phyloP scores from a whole-genome alignment of 1,140 invertebrate genomes.

The Camponotus pennsylvanicus region DNA sequence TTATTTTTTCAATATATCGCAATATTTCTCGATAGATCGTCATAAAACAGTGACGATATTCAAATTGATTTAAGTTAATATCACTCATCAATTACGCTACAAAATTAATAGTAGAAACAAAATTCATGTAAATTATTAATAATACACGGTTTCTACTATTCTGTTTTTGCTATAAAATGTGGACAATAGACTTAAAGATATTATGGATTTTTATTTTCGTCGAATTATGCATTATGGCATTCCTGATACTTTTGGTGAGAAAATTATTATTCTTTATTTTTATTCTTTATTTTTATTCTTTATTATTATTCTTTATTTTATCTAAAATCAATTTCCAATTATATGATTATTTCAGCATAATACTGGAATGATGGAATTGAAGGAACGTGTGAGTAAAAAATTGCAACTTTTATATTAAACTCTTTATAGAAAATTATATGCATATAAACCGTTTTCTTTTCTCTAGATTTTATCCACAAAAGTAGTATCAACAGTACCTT shows the following conservation, averaged over 20 bases:
- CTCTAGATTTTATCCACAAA: background rate
- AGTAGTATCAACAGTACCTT: background rate
- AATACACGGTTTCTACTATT: background rate
- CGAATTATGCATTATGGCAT: slow-evolving; percentile 68
- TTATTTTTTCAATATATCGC: background rate
- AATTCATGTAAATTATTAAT: slow-evolving; percentile 41
- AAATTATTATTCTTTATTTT: slow-evolving; percentile 30
- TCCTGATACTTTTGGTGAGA: slow-evolving; percentile 76
- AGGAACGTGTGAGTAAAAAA: slow-evolving; percentile 71
- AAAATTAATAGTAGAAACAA: background rate
- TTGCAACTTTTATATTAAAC: background rate
- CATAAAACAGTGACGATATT: background rate
- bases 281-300: slow-evolving; percentile 26
- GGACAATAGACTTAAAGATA: slow-evolving; percentile 68
- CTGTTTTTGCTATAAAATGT: background rate
- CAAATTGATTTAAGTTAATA: background rate
- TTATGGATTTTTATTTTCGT: slow-evolving; percentile 77
- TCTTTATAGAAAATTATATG: too few species aligned
- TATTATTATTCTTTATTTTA: slow-evolving; percentile 26
- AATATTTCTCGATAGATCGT: background rate
- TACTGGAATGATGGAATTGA: slow-evolving; percentile 66
- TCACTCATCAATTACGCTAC: background rate
- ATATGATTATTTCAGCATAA: slow-evolving; percentile 71
- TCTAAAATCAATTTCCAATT: background rate
- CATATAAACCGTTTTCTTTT: background rate